Evolutionary conservation across 2,113 vertebrate species (phyloP).

Genomic region (Thamnaconus septentrionalis): DNA sequence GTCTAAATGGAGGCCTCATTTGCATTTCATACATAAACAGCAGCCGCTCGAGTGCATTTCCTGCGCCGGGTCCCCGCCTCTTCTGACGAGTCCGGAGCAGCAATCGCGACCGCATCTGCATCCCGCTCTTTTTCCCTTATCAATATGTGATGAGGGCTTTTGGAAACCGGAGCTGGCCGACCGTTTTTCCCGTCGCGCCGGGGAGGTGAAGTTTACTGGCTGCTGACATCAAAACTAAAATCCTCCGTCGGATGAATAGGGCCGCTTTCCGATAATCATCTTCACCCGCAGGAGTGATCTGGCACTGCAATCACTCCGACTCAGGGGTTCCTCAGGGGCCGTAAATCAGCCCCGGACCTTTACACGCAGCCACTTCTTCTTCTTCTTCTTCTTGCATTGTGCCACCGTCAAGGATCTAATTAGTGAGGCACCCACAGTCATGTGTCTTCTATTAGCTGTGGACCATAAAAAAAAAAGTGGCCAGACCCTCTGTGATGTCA

Average conservation of each 20-base stretch:
- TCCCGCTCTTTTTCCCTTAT: conserved; percentile 51
- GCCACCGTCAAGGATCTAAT: conserved; percentile 56
- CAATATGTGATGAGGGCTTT: conserved; percentile 58
- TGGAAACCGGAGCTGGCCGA: conserved; percentile 54
- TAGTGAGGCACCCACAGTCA: conserved; percentile 53
- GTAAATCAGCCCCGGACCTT: conserved; percentile 48
- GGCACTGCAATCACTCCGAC: conserved; percentile 37
- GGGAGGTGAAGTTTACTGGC: conserved; percentile 29
- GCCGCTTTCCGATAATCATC: not conserved
- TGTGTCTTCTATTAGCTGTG: conserved; percentile 50
- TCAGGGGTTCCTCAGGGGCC: conserved; percentile 49
- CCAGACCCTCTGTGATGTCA: conserved; percentile 48
- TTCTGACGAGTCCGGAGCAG: conserved; percentile 25
- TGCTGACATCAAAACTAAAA: conserved; percentile 4
- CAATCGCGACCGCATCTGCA: not conserved
- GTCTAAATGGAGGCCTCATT: conserved; percentile 59
- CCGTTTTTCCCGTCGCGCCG: conserved; percentile 44
- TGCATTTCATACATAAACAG: conserved; percentile 74
- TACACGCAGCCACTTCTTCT: conserved; percentile 17
- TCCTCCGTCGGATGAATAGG: conserved; percentile 9
- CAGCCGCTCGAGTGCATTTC: conserved; percentile 58
- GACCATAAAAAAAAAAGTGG: conserved; percentile 42
- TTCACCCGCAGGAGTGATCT: conserved; percentile 37
- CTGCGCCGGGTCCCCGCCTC: conserved; percentile 38
- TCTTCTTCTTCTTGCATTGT: conserved; percentile 4